A percentile compares a stretch with the other conserved stretches of the same genome.
Conservation (phyloP, 2,797 vertebrate genomes). For the Thripadectes ignobilis region DNA sequence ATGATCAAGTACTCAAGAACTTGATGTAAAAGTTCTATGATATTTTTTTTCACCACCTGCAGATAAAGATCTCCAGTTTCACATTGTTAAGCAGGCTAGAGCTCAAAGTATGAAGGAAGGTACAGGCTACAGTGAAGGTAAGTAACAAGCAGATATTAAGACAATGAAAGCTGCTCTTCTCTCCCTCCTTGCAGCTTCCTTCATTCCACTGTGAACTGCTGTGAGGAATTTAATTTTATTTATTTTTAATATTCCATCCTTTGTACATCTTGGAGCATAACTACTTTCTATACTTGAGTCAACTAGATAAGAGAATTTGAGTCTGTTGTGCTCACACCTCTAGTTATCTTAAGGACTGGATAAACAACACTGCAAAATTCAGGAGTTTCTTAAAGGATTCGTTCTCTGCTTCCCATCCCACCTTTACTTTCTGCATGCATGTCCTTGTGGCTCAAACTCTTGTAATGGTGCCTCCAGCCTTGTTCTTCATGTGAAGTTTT, state of each 20-base stretch:
- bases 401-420: neutral
- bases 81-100: slow-evolving; percentile 86
- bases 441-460: neutral
- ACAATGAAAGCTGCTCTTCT: neutral
- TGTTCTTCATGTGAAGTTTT: neutral
- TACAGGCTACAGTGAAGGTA: slow-evolving; percentile 85
- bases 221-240: neutral
- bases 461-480: neutral
- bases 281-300: neutral
- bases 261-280: neutral
- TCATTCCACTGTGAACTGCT: neutral
- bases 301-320: neutral
- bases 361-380: neutral
- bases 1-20: rapidly evolving
- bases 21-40: neutral
- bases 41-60: slow-evolving; percentile 15
- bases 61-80: slow-evolving; percentile 88
- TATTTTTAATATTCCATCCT: neutral
- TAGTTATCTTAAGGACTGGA: neutral
- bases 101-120: slow-evolving; percentile 80
- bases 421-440: neutral
- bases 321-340: neutral
- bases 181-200: neutral
- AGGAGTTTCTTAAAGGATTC: neutral
- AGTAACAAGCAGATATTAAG: neutral